Base-by-base conservation (phyloP, 2,797 vertebrate genomes). In the Scleropages formosus region DNA sequence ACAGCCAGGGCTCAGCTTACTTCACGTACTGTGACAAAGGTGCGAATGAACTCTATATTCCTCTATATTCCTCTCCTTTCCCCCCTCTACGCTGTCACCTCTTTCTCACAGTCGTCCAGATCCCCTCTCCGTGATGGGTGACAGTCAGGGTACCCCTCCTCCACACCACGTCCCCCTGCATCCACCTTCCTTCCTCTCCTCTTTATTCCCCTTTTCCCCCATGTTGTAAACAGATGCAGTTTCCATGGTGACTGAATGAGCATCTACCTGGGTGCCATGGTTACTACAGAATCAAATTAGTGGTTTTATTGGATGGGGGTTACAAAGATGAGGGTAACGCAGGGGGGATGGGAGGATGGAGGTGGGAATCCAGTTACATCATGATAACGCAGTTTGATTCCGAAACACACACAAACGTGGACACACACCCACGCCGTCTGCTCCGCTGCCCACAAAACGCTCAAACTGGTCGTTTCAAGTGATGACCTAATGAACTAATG, bases 141-240 rank as follows among this genome's bases (percentile, higher is more conserved):
- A 20, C 65, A 16, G 73, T 58, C 27, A 44, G 24, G 46, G 15
- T 15, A 10, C 24, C n/a, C 77, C 66, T 78, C 76, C 64, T 22
- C 78, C n/a, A n/a, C 72, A 73, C 9, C 6, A 9, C 47, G 39
- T 59, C 13, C 64, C 60, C 22, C n/a, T 62, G 24, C 56, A 63
- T 71, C n/a, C 62, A 22, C 51, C 22, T 49, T 76, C 39, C 31
- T 7, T 46, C 53, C 49, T 16, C 63, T 76, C 20, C n/a, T 72
- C 58, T 44, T 78, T 79, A 27, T 58, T 76, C 76, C 84, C 84
- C 80, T 81, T 85, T 81, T 72, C 76, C 79, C 80, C 82, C 80
- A 81, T 76, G 78, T 85, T 91, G 91, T 93, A 94, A 93, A 94
- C 93, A 94, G 90, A 94, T 93, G 90, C 93, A 93, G 93, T 94